Percentiles rank a stretch among this genome's conserved stretches.
phyloP scores from a whole-genome alignment of 2,797 vertebrate species.

The Platalea minor region DNA sequence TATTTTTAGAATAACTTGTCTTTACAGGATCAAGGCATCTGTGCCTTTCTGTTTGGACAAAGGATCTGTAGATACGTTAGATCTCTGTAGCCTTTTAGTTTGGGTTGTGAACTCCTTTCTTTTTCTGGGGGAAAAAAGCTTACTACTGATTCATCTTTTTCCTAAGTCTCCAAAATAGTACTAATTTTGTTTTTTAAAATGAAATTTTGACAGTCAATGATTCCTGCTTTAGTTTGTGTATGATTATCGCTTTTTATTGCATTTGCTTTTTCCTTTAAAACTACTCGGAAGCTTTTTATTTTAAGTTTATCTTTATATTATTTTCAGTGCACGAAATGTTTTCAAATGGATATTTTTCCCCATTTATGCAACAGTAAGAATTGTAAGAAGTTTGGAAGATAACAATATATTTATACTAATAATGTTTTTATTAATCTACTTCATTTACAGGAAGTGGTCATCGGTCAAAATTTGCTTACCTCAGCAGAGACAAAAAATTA shows the following conservation, averaged over 20 bases:
- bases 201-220: background rate
- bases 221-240: background rate
- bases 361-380: background rate
- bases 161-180: background rate
- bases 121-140: background rate
- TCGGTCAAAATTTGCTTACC: constrained; percentile 40
- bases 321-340: background rate
- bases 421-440: constrained; percentile 43
- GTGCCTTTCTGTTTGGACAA: background rate
- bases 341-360: background rate
- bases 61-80: background rate
- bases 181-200: background rate
- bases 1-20: background rate
- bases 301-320: background rate
- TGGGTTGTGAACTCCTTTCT: background rate
- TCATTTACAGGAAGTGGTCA: constrained; percentile 50
- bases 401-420: background rate
- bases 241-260: background rate
- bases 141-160: background rate
- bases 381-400: background rate
- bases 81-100: background rate
- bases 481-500: constrained; percentile 64
- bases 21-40: background rate
- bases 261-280: background rate
- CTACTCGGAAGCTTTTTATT: background rate